Evolutionary conservation across 2,113 vertebrate species (phyloP).

Genomic region (Cyprinodon brontotheroides): DNA sequence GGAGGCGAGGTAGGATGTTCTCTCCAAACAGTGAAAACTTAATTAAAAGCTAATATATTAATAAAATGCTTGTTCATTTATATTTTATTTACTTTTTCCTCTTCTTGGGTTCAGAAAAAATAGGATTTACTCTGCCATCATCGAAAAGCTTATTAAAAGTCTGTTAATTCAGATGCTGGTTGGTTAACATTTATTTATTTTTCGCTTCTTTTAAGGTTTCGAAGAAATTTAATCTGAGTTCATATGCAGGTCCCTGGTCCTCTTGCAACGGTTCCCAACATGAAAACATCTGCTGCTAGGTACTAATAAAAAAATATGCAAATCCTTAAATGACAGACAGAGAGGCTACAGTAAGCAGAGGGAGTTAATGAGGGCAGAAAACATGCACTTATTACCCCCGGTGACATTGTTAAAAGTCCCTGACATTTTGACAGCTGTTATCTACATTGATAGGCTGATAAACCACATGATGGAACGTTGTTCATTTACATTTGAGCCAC

Average conservation of each 20-base stretch:
- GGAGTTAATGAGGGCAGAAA: conserved; percentile 1
- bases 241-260: conserved; percentile 14
- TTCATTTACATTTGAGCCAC: conserved; percentile 32
- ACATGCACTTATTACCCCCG: neutral
- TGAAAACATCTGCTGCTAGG: conserved; percentile 9
- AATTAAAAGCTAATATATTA: neutral
- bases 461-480: conserved; percentile 19
- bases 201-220: neutral
- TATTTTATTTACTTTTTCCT: conserved; percentile 5
- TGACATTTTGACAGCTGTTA: conserved; percentile 8
- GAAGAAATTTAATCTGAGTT: conserved; percentile 16
- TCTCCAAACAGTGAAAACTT: neutral
- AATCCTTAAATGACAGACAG: conserved; percentile 8
- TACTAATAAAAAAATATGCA: conserved; percentile 12
- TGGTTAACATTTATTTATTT: conserved; percentile 13
- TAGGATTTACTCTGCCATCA: neutral
- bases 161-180: conserved; percentile 10
- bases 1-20: neutral
- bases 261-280: conserved; percentile 19
- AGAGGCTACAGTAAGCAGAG: conserved; percentile 1
- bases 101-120: conserved; percentile 1
- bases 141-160: neutral
- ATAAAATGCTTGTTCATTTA: conserved; percentile 7
- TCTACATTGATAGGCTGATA: conserved; percentile 36
- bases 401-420: conserved; percentile 13